Base-by-base conservation (phyloP, 2,888 invertebrate species). In the Frankliniella intonsa region DNA sequence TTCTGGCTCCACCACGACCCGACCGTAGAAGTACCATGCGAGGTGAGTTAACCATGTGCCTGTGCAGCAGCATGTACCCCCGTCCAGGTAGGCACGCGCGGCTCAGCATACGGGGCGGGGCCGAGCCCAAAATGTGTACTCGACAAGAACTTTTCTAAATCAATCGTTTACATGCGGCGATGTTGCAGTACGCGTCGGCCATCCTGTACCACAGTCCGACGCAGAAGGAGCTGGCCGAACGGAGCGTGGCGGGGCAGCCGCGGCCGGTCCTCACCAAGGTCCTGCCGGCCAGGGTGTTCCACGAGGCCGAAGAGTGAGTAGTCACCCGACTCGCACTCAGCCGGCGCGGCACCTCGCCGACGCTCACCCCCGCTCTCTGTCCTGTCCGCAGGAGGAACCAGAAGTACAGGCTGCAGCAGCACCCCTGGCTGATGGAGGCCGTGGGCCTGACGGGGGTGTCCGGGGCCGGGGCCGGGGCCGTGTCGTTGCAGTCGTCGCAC, bases 1-100 rank as follows among this genome's bases (percentile, higher is more conserved):
- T 98, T 98, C 89, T 98, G 98, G 97, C 92, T 93, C 82, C 94
- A 96, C 87, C 98, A 98, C 88, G 96, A 98, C 87, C 96, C 98
- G 84, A 94, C 95, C 7, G 22, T 76, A 0, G 69, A n/a, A 9
- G 69, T 76, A 25, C 69, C 69, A 8, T 25, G 22, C 9, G 69
- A 76, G 25, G 69, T 76, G 69, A 76, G 69, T 22, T 5, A 55
- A 38, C 38, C 5, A 38, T 38, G 2, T 3, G 38, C 38, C 38
- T 38, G n/a, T n/a, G n/a, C n/a, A n/a, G n/a, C n/a, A n/a, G n/a
- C n/a, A n/a, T n/a, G n/a, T n/a, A n/a, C n/a, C n/a, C n/a, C n/a
- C n/a, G n/a, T n/a, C n/a, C n/a, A n/a, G n/a, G n/a, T n/a, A n/a
- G n/a, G n/a, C n/a, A n/a, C n/a, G n/a, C n/a, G n/a, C n/a, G n/a